Evolutionary conservation across 2,888 invertebrate species (phyloP), one percentile per base, ranked within the genome.

Genomic region (Archips crataeganus): DNA sequence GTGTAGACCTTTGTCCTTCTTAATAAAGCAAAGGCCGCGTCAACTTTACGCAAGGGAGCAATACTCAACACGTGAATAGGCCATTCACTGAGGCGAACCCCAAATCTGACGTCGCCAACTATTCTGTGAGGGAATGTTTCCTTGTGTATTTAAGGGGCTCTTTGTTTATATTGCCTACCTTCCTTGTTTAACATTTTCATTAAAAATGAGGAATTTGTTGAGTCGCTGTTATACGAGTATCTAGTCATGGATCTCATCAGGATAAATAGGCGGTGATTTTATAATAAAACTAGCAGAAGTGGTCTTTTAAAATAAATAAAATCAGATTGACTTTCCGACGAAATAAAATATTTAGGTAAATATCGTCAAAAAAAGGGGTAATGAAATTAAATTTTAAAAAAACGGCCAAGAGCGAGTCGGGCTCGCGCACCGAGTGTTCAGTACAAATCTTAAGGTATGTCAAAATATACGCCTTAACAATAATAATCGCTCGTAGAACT

Each of bases 61-160:
- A 47, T 47, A 63, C 45, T 42, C 47, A 63, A 63, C 63, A 63
- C 63, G 45, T 63, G 63, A 63, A 63, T 63, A 45, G 63, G 63
- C 42, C 63, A 63, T 63, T 63, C 32, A 34, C 34, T 45, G 63
- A 34, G 63, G 34, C 57, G 32, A n/a, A n/a, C 34, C 64, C 51
- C 65, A 51, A 65, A 34, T 65, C 49, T 32, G 65, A 34, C 65
- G 51, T 51, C 51, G 36, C 65, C 45, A 34, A 51, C 65, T 65
- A 51, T 65, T 65, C 32, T 65, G 65, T 23, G 65, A 36, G 49
- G 47, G 47, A 51, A 49, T 49, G 34, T 51, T 36, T 15, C 65
- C 57, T 32, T 57, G 57, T 57, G 60, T 39, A 13, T 51, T 63
- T 63, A 63, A 47, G 34, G 34, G 34, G 15, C 4, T 51, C n/a